Base-by-base conservation (phyloP, 1,140 invertebrate species). In the Pseudomyrmex flavicornis region DNA sequence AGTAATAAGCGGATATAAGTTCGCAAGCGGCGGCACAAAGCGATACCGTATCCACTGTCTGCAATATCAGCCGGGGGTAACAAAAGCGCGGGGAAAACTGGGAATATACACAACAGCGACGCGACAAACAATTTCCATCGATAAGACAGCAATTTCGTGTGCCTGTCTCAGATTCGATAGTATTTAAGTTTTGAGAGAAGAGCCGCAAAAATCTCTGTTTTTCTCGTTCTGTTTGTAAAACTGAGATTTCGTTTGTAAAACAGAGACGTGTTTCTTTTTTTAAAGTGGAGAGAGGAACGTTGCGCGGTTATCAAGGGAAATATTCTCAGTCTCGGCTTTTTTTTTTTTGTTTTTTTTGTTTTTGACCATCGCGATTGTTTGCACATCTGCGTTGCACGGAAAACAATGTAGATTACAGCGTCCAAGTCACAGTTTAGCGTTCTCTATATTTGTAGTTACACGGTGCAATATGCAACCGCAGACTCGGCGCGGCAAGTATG, bases 381-480 rank as follows among this genome's bases (percentile, higher is more conserved):
- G 44, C 44, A 79, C 15, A 48, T 44, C 54, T 48, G 46, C 20
- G 46, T 70, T 70, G 44, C 26, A 35, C 22, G 62, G 10, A 52
- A 35, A 65, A 88, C 82, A 87, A 73, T 83, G 74, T 15, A 69
- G 70, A 70, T 56, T 72, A 87, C 63, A 68, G 20, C 35, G 85
- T 62, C 48, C 76, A 84, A 88, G 74, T 88, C 84, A 68, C 54
- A 80, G 82, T 87, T 46, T 56, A 83, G 26, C 44, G 69, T 88
- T 86, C 86, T 86, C 86, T 87, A 87, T 58, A 75, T 59, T 73
- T 22, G 44, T 84, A 88, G 85, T 88, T 69, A 72, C 54, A 54
- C 75, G 74, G 69, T 20, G 86, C 86, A 87, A 87, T 88, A 88
- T 87, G 86, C 85, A 70, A 46, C 82, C 86, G 48, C 86, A 88